These are phyloP conservation scores for Schlechtendalia chinensis DNA, from an alignment of 1,140 invertebrate genomes.

Conservation along the genomic window DNA sequence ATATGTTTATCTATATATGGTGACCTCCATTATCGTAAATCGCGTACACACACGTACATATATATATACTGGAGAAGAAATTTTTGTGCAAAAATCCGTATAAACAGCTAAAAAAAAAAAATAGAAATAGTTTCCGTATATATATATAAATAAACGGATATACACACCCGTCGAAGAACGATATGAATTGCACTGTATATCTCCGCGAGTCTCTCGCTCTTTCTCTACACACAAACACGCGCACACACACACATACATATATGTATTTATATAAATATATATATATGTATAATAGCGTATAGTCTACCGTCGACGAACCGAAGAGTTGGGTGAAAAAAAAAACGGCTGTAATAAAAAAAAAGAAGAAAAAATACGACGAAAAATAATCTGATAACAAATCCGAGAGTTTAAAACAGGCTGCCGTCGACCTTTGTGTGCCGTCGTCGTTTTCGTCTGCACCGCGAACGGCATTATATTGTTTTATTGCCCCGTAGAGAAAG, in stretches of 20 bases:
- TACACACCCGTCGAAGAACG: not conserved
- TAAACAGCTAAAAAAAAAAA: no score
- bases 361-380: no score
- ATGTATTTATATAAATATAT: no score
- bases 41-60: not conserved
- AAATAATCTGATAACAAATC: constrained; percentile 23
- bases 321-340: not conserved
- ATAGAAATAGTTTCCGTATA: no score
- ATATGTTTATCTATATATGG: no score
- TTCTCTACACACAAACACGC: no score
- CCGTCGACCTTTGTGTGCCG: constrained; percentile 20
- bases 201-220: no score
- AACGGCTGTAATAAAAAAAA: not conserved
- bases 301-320: not conserved
- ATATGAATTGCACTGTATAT: not conserved
- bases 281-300: no score
- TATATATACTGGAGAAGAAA: no score
- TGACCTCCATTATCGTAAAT: constrained; percentile 19
- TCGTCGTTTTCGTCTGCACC: not conserved
- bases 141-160: not conserved
- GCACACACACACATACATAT: no score
- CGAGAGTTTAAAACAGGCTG: not conserved
- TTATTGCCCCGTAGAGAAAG: constrained; percentile 18
- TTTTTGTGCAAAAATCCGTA: not conserved
- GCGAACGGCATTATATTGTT: not conserved